phyloP scores from a whole-genome alignment of 2,888 invertebrate genomes.

The Cosmia trapezina region DNA sequence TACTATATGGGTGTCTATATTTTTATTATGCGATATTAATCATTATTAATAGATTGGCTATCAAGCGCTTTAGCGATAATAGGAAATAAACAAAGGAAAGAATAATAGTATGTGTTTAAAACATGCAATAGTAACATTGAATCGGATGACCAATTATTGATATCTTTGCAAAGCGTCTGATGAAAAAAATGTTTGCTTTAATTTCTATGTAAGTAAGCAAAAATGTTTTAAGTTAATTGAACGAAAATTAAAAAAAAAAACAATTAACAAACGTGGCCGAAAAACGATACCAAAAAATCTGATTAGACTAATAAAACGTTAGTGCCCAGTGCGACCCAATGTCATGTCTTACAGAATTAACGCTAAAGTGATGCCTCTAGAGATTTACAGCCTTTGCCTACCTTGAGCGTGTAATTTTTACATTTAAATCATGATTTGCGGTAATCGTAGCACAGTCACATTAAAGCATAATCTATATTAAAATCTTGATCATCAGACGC shows the following conservation, averaged over 20 bases:
- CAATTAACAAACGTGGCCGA: slow-evolving; percentile 6
- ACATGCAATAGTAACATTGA: slow-evolving; percentile 65
- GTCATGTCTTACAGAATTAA: slow-evolving; percentile 5
- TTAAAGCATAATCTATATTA: slow-evolving; percentile 60
- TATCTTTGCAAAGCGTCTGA: slow-evolving; percentile 65
- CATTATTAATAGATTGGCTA: slow-evolving; percentile 34
- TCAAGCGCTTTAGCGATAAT: slow-evolving; percentile 35
- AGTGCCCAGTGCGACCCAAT: slow-evolving; percentile 33
- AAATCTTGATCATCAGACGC: slow-evolving; percentile 78
- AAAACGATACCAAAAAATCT: slow-evolving; percentile 38
- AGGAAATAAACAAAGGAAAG: slow-evolving; percentile 40
- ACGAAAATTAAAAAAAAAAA: slow-evolving; percentile 20
- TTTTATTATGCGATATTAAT: too few species aligned
- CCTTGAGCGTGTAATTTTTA: slow-evolving; percentile 38
- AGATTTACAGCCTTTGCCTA: slow-evolving; percentile 28
- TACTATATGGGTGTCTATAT: too few species aligned
- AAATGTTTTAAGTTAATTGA: slow-evolving; percentile 11
- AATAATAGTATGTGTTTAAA: slow-evolving; percentile 68
- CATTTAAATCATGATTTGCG: slow-evolving; percentile 57
- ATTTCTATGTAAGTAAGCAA: slow-evolving; percentile 31
- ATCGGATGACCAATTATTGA: slow-evolving; percentile 68
- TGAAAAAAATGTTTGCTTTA: slow-evolving; percentile 48
- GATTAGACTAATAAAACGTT: slow-evolving; percentile 13
- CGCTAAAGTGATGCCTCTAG: slow-evolving; percentile 30
- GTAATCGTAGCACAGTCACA: slow-evolving; percentile 53